Percentiles rank a stretch among this genome's conserved stretches.
Conservation (phyloP, 1,140 invertebrate species). For the Dendrolimus punctatus region DNA sequence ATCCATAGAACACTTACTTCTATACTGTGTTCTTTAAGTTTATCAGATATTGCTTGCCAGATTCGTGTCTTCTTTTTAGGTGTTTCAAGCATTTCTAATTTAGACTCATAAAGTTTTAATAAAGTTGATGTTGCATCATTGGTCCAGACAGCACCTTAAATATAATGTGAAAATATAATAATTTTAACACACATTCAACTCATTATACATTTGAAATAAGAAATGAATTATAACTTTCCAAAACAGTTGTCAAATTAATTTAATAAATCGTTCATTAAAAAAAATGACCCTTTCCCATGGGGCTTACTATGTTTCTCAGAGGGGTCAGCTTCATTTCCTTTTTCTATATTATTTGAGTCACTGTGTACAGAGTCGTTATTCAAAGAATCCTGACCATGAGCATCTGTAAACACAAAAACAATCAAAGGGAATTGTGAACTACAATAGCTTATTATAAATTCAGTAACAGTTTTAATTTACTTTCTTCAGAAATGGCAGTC, state of each 20-base stretch:
- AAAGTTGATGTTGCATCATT: conserved; percentile 22
- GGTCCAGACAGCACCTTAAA: conserved; percentile 33
- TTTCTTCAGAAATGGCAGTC: too few species aligned
- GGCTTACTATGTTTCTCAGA: conserved; percentile 19
- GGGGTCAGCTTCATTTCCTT: conserved; percentile 8
- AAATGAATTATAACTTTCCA: too few species aligned
- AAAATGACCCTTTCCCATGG: too few species aligned
- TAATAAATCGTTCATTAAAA: background rate
- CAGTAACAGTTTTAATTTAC: too few species aligned
- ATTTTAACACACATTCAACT: background rate
- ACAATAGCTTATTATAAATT: too few species aligned
- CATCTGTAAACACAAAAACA: background rate
- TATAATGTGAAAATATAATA: background rate
- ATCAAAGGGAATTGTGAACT: too few species aligned
- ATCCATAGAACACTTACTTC: conserved; percentile 16
- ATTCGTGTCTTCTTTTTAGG: conserved; percentile 40
- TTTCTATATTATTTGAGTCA: background rate
- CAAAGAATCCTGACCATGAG: background rate
- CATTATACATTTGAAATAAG: too few species aligned
- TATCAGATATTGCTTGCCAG: conserved; percentile 33
- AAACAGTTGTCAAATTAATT: too few species aligned
- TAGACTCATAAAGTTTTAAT: conserved; percentile 34
- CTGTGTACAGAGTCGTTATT: background rate
- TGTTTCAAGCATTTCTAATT: conserved; percentile 32
- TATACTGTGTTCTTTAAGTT: conserved; percentile 29